Percentiles rank a stretch among this genome's conserved stretches.
Evolutionary conservation across 2,113 vertebrate species (phyloP).

Genomic region (Gymnobelideus leadbeateri): DNA sequence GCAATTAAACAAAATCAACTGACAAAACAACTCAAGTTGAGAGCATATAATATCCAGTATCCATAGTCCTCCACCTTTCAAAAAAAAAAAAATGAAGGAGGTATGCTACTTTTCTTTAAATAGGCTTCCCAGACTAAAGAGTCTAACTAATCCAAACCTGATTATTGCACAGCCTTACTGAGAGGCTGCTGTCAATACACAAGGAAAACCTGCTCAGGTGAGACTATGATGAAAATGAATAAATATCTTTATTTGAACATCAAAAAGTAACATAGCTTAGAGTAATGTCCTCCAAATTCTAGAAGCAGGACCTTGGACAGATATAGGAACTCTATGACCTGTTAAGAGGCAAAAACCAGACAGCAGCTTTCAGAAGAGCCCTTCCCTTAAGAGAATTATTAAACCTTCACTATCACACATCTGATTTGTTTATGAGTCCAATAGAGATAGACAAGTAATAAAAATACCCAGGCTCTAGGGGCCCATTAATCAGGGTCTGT

Average conservation of each 20-base stretch:
- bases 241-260: constrained; percentile 9
- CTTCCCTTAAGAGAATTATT: constrained; percentile 19
- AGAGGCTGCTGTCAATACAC: neutral
- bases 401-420: neutral
- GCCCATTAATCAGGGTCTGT: neutral
- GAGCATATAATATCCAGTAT: neutral
- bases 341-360: neutral
- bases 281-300: constrained; percentile 2
- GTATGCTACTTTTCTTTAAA: neutral
- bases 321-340: neutral
- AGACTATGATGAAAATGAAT: constrained; percentile 29
- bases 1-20: neutral
- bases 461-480: neutral
- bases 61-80: neutral
- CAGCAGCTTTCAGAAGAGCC: constrained; percentile 14
- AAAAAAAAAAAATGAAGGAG: neutral
- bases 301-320: neutral
- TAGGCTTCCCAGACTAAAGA: neutral
- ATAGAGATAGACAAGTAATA: neutral
- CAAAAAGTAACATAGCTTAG: constrained; percentile 27
- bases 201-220: constrained; percentile 8
- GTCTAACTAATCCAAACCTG: neutral
- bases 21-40: neutral
- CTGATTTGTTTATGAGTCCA: neutral
- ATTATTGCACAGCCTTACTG: neutral